Base-by-base conservation (phyloP, 35 echinoderm and acorn worm genomes). In the Eucidaris tribuloides region DNA sequence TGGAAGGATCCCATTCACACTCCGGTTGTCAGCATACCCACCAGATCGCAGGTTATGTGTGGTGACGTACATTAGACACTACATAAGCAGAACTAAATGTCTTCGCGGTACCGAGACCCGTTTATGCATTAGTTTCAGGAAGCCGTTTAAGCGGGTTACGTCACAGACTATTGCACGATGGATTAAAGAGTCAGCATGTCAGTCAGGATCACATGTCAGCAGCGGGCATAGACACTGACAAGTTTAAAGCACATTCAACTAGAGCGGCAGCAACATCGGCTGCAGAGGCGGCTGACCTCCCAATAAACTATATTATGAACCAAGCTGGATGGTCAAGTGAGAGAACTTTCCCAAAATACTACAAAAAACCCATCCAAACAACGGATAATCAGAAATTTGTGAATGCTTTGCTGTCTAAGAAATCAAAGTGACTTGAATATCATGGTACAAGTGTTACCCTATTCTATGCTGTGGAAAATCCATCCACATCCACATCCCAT, bases 11-110 rank as follows among this genome's bases (percentile, higher is more conserved):
- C n/a, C n/a, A n/a, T n/a, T n/a, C n/a, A n/a, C n/a, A n/a, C n/a
- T n/a, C n/a, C n/a, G n/a, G n/a, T n/a, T n/a, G n/a, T n/a, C n/a
- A n/a, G n/a, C n/a, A n/a, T n/a, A n/a, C n/a, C n/a, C n/a, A n/a
- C 74, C 74, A 9, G 68, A 74, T 18, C 20, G 33, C 7, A 30
- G 68, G n/a, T 74, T 74, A 33, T 74, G 68, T 33, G 68, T 74
- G 7, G 29, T 74, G 20, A 35, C 37, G n/a, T 6, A 38, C 15
- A 30, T 74, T 30, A 30, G 33, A 9, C 7, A 74, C 20, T 72
- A 72, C 35, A 25, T 72, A 33, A 33, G 33, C 20, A 18, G 66
- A 25, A 72, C 66, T 72, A 32, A 29, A 18, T 38, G n/a, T 18
- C 42, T 72, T 19, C 34, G 66, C 19, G 66, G 35, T 72, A 18